Evolutionary conservation across 2,113 vertebrate species (phyloP), one percentile per base, ranked within the genome.

Genomic region (Podarcis cretensis): DNA sequence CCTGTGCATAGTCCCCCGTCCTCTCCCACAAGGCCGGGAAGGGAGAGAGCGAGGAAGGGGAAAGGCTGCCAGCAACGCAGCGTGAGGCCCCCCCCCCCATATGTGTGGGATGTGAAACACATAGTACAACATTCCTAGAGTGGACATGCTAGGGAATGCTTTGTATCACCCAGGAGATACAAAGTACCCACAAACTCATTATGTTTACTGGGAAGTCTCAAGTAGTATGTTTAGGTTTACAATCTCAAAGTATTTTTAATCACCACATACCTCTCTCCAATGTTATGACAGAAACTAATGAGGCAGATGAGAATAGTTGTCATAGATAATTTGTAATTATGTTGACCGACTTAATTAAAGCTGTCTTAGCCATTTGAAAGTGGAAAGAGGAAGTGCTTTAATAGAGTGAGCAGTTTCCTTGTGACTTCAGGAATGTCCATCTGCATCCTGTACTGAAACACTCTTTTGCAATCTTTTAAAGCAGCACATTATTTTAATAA

Each of bases 361-460:
- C 90, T 93, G 83, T 90, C 85, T 76, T 93, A 93, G 89, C 87
- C 85, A 59, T 68, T 76, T 90, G 89, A 87, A 95, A 93, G 94
- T 84, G 89, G 94, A 92, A 96, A 96, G 92, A 87, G 84, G 95
- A 96, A 94, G 82, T 87, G 68, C 89, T 93, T 95, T 92, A 87
- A 96, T 87, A 68, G 91, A 89, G 35, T 79, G 78, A 91, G 68
- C 81, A 89, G 93, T 93, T 96, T 96, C 83, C 10, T 73, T 91
- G 87, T 88, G 88, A 88, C 80, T 94, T 89, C 91, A 93, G 92
- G 93, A 95, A 95, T 81, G 87, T 76, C 92, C 92, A 93, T 94
- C 92, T 94, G 95, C 90, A 95, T 95, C 94, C 94, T 94, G 89
- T 93, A 93, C 85, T 94, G 91, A 94, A 93, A 91, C 2, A 84